Conservation (phyloP, 2,113 vertebrate genomes). For the Sebastes fasciatus region DNA sequence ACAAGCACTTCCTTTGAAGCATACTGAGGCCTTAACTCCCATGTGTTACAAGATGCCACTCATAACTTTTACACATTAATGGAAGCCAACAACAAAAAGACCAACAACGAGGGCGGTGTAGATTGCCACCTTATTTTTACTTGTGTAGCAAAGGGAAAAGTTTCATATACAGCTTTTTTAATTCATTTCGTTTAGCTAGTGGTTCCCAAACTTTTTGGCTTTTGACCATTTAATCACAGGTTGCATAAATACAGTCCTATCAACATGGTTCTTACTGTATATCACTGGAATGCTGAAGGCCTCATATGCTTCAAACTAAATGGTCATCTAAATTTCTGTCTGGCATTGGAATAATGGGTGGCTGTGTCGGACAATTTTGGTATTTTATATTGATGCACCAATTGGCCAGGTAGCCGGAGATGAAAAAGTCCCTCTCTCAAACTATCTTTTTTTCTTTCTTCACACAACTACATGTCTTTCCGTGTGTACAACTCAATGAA, state of each 20-base stretch:
- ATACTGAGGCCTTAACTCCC: not conserved
- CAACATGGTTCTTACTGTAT: not conserved
- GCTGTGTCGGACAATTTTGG: not conserved
- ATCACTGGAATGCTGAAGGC: not conserved
- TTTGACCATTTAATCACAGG: not conserved
- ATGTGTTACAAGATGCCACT: not conserved
- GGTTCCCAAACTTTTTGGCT: not conserved
- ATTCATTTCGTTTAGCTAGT: not conserved
- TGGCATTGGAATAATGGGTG: not conserved
- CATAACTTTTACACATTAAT: not conserved
- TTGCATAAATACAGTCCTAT: not conserved
- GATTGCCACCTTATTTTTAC: not conserved
- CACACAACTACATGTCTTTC: not conserved
- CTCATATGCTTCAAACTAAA: not conserved
- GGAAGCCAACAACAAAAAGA: no score
- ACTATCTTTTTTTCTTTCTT: no score
- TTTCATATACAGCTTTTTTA: not conserved
- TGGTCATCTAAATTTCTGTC: not conserved
- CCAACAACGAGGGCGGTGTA: not conserved
- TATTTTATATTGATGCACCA: not conserved
- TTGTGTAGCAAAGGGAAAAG: not conserved
- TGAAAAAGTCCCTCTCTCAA: no score
- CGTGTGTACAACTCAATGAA: not conserved
- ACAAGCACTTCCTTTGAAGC: not conserved
- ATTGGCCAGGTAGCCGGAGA: no score